phyloP scores from a whole-genome alignment of 2,888 invertebrate genomes.

The Seladonia tumulorum region DNA sequence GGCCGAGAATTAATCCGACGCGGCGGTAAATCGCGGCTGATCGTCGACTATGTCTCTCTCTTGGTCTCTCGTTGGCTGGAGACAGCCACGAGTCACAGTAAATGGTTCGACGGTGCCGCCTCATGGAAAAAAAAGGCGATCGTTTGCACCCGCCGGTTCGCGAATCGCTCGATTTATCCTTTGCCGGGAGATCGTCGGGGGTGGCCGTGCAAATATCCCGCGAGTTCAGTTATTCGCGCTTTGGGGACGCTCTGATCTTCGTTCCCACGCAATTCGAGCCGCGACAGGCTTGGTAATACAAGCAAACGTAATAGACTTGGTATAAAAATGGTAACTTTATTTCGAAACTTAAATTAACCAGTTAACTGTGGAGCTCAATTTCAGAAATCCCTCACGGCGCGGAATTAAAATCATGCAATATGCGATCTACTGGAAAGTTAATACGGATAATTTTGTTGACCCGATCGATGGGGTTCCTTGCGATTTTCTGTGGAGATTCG shows the following conservation, averaged over 20 bases:
- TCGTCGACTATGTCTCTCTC: conserved; percentile 29
- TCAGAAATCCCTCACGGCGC: too few relatives aligned
- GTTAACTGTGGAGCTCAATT: too few relatives aligned
- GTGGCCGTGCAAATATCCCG: background rate
- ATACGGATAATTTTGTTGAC: too few relatives aligned
- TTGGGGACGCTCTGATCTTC: background rate
- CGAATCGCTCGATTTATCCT: conserved; percentile 17
- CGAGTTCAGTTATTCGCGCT: background rate
- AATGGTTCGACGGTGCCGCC: conserved; percentile 21
- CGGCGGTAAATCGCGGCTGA: conserved; percentile 55
- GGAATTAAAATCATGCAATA: too few relatives aligned
- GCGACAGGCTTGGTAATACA: too few relatives aligned
- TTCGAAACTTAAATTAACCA: too few relatives aligned
- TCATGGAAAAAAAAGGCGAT: conserved; percentile 7
- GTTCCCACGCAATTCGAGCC: background rate
- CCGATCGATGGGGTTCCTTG: too few relatives aligned
- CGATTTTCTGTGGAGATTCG: too few relatives aligned
- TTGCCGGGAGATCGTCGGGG: background rate
- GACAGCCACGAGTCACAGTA: conserved; percentile 6
- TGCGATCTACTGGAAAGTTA: too few relatives aligned
- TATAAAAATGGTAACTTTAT: too few relatives aligned
- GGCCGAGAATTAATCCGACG: conserved; percentile 59
- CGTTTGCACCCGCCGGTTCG: conserved; percentile 28
- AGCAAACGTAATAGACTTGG: too few relatives aligned
- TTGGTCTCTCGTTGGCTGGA: conserved; percentile 9